Percentiles rank a stretch among this genome's conserved stretches.
Conservation (phyloP, 2,888 invertebrate species). For the Tetragnatha montana region DNA sequence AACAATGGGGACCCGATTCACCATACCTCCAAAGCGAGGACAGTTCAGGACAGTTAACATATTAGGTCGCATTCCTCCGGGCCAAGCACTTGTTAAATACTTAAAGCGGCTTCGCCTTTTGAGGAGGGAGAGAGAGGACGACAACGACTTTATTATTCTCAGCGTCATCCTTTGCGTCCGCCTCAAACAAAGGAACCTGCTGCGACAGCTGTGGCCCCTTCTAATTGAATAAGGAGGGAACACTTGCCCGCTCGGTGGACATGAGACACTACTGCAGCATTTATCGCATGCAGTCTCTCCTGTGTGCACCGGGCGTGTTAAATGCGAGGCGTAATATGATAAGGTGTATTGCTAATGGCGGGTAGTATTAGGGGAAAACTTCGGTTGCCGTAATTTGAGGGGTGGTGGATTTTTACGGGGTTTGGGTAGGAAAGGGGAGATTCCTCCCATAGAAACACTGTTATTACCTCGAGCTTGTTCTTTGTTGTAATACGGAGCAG, state of each 20-base stretch:
- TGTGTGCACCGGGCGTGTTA: too few relatives aligned
- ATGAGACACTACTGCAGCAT: neutral
- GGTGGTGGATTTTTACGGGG: too few relatives aligned
- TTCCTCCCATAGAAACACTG: too few relatives aligned
- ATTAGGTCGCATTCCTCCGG: constrained; percentile 42
- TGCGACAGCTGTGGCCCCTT: constrained; percentile 42
- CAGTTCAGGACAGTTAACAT: constrained; percentile 45
- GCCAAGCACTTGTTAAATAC: constrained; percentile 60
- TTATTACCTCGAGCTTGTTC: too few relatives aligned
- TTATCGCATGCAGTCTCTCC: too few relatives aligned
- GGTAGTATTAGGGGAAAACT: too few relatives aligned
- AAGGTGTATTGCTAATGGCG: constrained; percentile 19
- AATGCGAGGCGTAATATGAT: constrained; percentile 24
- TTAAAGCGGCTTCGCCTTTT: constrained; percentile 47
- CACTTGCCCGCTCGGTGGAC: neutral
- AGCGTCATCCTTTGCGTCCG: constrained; percentile 26
- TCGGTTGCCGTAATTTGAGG: too few relatives aligned
- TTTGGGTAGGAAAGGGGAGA: too few relatives aligned
- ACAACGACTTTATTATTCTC: constrained; percentile 39
- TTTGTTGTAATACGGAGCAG: too few relatives aligned
- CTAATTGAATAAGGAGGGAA: constrained; percentile 41
- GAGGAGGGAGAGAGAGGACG: neutral
- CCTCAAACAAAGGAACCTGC: constrained; percentile 48
- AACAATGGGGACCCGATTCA: too few relatives aligned
- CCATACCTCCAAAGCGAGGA: constrained; percentile 1